Base-by-base conservation (phyloP, 2,113 vertebrate species). In the Carollia perspicillata region DNA sequence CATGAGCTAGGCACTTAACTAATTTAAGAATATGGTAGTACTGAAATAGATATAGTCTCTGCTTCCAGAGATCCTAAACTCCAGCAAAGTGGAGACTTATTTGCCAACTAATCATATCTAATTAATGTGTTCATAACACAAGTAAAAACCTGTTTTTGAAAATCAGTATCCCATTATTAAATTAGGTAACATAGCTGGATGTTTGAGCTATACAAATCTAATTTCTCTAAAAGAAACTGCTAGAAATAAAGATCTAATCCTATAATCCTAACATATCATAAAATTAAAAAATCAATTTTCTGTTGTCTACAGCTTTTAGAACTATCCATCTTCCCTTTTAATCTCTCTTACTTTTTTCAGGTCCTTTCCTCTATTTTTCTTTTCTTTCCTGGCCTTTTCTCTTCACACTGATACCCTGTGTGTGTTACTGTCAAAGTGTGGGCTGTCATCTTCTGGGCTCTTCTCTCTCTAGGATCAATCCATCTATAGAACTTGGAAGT, bases 371-470 rank as follows among this genome's bases (percentile, higher is more conserved):
- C 1, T 33, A 4, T 53, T 47, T 71, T 35, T n/a, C 72, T 42
- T 44, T 30, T 10, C 40, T 47, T 63, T 40, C 14, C 5, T 17
- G 30, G 9, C 8, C 72, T 9, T 22, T 28, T 42, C 2, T 53
- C 71, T 42, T 55, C 23, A 35, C 30, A 28, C 33, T 26, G 40
- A 30, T 23, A 44, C 40, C 37, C 49, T 5, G 10, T 2, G 12
- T 1, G 17, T 40, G 44, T 3, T 4, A 1, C 7, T 35, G 6
- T 5, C 6, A 35, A 69, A 80, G 65, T 9, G 8, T 6, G 11
- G 51, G 23, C 26, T 22, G 1, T 37, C 4, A 5, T 37, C 20
- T 12, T 30, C 53, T 51, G 5, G 0, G 60, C 1, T 26, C 10
- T 18, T 14, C 75, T 12, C 8, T 33, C 35, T 92, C 44, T 37